phyloP scores from a whole-genome alignment of 2,797 vertebrate genomes.

The Amazonetta brasiliensis region DNA sequence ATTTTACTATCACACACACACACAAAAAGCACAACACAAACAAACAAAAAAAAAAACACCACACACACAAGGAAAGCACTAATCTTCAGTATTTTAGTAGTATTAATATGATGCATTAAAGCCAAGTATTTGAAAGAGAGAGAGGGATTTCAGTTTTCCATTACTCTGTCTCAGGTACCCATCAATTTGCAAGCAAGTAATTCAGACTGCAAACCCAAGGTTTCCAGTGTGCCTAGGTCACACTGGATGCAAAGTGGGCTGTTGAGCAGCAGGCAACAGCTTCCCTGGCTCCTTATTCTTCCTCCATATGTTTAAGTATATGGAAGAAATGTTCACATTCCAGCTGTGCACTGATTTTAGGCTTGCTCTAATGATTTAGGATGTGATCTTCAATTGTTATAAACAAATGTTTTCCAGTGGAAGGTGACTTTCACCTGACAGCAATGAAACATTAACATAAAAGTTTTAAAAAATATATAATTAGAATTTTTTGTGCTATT shows the following conservation, averaged over 20 bases:
- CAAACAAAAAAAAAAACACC: too few species aligned
- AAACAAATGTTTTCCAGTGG: not conserved
- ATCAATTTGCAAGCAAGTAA: not conserved
- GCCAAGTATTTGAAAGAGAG: not conserved
- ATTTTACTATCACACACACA: not conserved
- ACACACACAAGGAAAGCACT: not conserved
- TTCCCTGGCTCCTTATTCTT: not conserved
- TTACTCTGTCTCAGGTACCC: not conserved
- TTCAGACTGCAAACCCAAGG: not conserved
- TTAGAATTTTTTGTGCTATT: not conserved
- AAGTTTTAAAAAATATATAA: not conserved
- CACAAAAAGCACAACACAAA: too few species aligned
- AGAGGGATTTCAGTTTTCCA: not conserved
- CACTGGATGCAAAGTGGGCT: not conserved
- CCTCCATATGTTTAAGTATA: accelerated
- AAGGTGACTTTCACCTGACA: not conserved
- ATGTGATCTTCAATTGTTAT: not conserved
- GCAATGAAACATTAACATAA: not conserved
- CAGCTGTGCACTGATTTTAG: not conserved
- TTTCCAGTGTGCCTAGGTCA: not conserved
- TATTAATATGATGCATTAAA: not conserved
- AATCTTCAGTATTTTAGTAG: not conserved
- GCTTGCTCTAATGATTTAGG: not conserved
- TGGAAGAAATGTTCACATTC: not conserved
- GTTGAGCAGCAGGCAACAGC: not conserved